Evolutionary conservation across 2,797 vertebrate genomes (phyloP), one percentile per base, ranked within the genome.

Genomic region (Macroramphosus scolopax): DNA sequence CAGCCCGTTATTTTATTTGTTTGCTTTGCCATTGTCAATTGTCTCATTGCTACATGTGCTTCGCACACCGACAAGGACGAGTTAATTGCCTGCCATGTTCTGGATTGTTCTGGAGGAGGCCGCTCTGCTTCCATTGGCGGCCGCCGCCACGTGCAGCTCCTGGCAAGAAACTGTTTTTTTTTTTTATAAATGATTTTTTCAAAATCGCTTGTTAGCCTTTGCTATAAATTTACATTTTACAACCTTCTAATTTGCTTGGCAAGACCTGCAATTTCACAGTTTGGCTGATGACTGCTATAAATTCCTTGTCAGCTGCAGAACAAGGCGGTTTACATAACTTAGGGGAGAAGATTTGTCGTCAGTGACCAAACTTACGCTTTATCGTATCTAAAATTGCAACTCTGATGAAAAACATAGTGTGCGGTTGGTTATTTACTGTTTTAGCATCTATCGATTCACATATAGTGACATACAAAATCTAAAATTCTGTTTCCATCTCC

Each of bases 401-500:
- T n/a, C n/a, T n/a, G n/a, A n/a, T n/a, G n/a, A n/a, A n/a, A n/a
- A n/a, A n/a, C n/a, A n/a, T n/a, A n/a, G n/a, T n/a, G n/a, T n/a
- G n/a, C n/a, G n/a, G n/a, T n/a, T n/a, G n/a, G n/a, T n/a, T n/a
- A n/a, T n/a, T n/a, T n/a, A n/a, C n/a, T n/a, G n/a, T n/a, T n/a
- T n/a, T n/a, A n/a, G n/a, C n/a, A n/a, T n/a, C n/a, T n/a, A n/a
- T n/a, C n/a, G n/a, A n/a, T n/a, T n/a, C n/a, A n/a, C n/a, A n/a
- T n/a, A n/a, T n/a, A n/a, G n/a, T n/a, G n/a, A n/a, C n/a, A n/a
- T n/a, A n/a, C n/a, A n/a, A n/a, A n/a, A n/a, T n/a, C n/a, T n/a
- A n/a, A n/a, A n/a, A n/a, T 61, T 49, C 39, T 10, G 28, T 26
- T 39, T 62, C 13, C 12, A 41, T 25, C 41, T 36, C 18, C 30